Evolutionary conservation across 2,113 vertebrate genomes (phyloP).

Genomic region (Cebidichthys violaceus): DNA sequence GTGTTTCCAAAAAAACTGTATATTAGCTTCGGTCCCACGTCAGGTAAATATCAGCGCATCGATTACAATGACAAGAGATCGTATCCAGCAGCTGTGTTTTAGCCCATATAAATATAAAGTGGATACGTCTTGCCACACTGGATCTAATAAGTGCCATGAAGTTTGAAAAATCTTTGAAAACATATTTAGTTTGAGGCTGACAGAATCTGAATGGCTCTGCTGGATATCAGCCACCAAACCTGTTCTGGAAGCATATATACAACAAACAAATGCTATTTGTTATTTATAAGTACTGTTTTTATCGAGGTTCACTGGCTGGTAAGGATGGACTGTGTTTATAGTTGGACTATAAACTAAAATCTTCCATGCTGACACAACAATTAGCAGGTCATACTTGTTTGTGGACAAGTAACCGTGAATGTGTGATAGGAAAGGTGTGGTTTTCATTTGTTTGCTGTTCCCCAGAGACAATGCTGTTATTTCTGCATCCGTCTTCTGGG

Average conservation of each 20-base stretch:
- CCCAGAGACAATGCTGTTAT: conserved; percentile 3
- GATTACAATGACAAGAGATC: background rate
- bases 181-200: background rate
- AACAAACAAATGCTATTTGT: background rate
- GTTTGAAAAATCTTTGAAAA: background rate
- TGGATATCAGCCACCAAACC: background rate
- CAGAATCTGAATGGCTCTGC: background rate
- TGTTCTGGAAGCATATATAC: background rate
- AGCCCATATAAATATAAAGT: background rate
- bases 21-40: no score
- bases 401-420: background rate
- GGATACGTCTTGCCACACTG: background rate
- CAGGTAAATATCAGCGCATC: background rate
- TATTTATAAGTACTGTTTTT: background rate
- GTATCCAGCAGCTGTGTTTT: background rate
- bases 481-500: conserved; percentile 8
- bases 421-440: background rate
- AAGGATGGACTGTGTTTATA: background rate
- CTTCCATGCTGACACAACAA: conserved; percentile 14
- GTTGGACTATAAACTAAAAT: conserved; percentile 2
- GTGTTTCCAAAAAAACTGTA: no score
- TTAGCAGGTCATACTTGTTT: conserved; percentile 11
- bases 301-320: background rate
- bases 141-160: background rate
- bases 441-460: conserved; percentile 25